These are phyloP conservation scores for Chymomyza amoena DNA, from an alignment of 2,888 invertebrate genomes.

Conservation along the genomic window DNA sequence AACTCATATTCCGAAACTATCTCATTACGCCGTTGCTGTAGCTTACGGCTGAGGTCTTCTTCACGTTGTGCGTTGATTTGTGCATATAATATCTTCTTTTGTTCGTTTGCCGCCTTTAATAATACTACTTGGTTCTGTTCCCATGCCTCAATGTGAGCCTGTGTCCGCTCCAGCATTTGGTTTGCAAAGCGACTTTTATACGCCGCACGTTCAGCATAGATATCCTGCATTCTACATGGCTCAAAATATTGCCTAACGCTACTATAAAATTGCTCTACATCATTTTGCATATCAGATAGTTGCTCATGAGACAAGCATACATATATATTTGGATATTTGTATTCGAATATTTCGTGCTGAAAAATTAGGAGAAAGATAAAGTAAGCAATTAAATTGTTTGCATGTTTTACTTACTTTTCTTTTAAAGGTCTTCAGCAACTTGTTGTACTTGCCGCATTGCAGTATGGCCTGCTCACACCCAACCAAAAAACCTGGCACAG, in stretches of 20 bases:
- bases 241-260: constrained; percentile 77
- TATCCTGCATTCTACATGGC: constrained; percentile 80
- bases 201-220: constrained; percentile 79
- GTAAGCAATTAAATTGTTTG: background rate
- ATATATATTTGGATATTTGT: constrained; percentile 70
- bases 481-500: constrained; percentile 84
- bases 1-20: constrained; percentile 67
- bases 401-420: constrained; percentile 81
- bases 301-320: constrained; percentile 75
- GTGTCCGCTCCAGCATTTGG: constrained; percentile 79
- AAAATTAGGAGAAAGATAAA: background rate
- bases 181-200: constrained; percentile 80
- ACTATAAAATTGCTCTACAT: constrained; percentile 59
- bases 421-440: constrained; percentile 85
- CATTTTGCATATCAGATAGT: constrained; percentile 61
- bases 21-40: constrained; percentile 67
- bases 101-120: constrained; percentile 46
- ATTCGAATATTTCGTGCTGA: constrained; percentile 74
- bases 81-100: constrained; percentile 62
- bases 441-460: constrained; percentile 87
- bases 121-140: constrained; percentile 54
- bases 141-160: constrained; percentile 72
- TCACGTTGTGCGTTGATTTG: constrained; percentile 67
- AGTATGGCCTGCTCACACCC: constrained; percentile 84
- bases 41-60: constrained; percentile 62